phyloP scores from a whole-genome alignment of 1,140 invertebrate species.

The Akabosia matsudoensis region DNA sequence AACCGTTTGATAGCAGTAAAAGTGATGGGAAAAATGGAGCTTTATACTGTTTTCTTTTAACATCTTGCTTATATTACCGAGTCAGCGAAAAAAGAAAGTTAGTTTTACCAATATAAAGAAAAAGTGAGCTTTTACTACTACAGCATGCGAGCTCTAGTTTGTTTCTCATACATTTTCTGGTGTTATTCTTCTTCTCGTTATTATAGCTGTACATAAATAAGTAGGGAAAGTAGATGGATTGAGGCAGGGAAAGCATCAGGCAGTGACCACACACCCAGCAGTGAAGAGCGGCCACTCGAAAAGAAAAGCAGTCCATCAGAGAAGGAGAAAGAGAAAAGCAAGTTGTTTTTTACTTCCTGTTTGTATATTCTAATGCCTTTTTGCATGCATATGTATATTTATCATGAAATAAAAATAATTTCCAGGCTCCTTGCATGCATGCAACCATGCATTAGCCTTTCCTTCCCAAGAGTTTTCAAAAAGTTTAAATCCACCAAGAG shows the following conservation, averaged over 20 bases:
- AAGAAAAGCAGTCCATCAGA: background rate
- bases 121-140: background rate
- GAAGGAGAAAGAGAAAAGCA: background rate
- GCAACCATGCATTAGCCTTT: background rate
- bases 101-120: too few species aligned
- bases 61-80: conserved; percentile 15
- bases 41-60: conserved; percentile 6
- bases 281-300: background rate
- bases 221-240: background rate
- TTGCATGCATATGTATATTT: conserved; percentile 22
- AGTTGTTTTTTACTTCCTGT: background rate
- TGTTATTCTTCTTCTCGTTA: background rate
- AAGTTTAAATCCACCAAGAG: background rate
- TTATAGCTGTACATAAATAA: conserved; percentile 9
- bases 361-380: conserved; percentile 15
- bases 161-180: background rate
- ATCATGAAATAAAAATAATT: conserved; percentile 18
- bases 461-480: background rate
- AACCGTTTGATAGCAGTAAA: background rate
- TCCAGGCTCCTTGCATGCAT: conserved; percentile 9
- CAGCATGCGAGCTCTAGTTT: background rate
- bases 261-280: background rate
- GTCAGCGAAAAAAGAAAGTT: conserved; percentile 18
- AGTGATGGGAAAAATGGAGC: background rate
- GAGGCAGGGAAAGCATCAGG: conserved; percentile 6